phyloP scores from a whole-genome alignment of 2,113 vertebrate genomes.

The Xyliphius kryptos region DNA sequence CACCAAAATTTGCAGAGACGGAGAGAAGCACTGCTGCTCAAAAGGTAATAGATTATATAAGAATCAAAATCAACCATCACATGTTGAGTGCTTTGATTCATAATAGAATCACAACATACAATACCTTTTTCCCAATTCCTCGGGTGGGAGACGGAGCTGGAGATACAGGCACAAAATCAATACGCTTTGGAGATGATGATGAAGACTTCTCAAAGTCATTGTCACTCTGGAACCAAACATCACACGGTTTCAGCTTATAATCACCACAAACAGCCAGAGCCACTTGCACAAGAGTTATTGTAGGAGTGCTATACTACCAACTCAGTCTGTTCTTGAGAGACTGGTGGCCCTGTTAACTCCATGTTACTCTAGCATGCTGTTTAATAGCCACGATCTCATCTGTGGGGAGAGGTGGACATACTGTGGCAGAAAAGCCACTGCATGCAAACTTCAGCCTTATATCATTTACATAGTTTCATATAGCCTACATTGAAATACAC shows the following conservation, averaged over 20 bases:
- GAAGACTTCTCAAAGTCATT: slow-evolving; percentile 86
- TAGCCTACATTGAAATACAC: neutral
- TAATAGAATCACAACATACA: too few relatives aligned
- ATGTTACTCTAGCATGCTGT: slow-evolving; percentile 61
- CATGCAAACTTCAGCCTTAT: slow-evolving; percentile 47
- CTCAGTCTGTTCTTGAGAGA: slow-evolving; percentile 64
- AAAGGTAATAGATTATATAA: neutral
- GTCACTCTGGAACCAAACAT: slow-evolving; percentile 80
- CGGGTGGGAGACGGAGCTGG: slow-evolving; percentile 91
- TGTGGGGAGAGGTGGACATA: slow-evolving; percentile 35
- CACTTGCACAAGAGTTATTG: too few relatives aligned
- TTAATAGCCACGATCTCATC: slow-evolving; percentile 39
- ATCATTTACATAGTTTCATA: neutral
- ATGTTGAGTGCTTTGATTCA: too few relatives aligned
- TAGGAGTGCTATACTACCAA: slow-evolving; percentile 71
- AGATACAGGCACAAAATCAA: slow-evolving; percentile 93
- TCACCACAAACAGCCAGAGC: too few relatives aligned
- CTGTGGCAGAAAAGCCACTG: slow-evolving; percentile 40
- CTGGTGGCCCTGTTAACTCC: slow-evolving; percentile 70
- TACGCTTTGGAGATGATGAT: slow-evolving; percentile 85
- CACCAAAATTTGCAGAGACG: slow-evolving; percentile 91
- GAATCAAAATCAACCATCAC: too few relatives aligned
- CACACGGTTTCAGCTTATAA: too few relatives aligned
- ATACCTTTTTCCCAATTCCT: slow-evolving; percentile 95
- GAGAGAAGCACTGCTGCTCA: slow-evolving; percentile 91